These are phyloP conservation scores for Nasua narica DNA, from an alignment of 2,797 vertebrate genomes.

Conservation along the genomic window DNA sequence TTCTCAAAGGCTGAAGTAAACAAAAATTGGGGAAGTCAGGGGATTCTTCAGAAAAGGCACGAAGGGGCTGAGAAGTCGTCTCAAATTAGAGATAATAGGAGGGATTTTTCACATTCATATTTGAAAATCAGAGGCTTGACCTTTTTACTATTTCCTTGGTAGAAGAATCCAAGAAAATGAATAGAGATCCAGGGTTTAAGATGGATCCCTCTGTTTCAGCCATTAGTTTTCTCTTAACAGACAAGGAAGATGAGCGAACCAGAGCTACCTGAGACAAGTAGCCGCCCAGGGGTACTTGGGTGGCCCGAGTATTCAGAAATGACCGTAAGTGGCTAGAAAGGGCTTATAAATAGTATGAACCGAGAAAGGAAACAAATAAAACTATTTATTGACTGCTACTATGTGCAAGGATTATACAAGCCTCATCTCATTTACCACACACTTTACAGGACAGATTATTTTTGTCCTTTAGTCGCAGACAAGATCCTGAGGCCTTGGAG, in stretches of 20 bases:
- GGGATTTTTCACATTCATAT: neutral
- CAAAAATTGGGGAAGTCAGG: neutral
- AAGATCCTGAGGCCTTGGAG: neutral
- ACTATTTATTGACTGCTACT: neutral
- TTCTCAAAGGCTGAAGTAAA: neutral
- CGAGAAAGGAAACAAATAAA: neutral
- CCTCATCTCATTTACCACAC: neutral
- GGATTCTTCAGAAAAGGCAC: neutral
- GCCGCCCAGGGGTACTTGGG: too few species aligned
- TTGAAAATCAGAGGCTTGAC: neutral
- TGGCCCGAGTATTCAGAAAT: neutral
- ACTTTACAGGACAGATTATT: neutral
- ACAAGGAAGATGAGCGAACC: neutral
- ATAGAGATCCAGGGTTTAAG: neutral
- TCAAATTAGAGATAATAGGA: neutral
- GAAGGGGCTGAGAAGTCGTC: neutral
- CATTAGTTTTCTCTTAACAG: neutral
- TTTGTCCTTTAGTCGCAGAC: neutral
- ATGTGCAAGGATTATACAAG: neutral
- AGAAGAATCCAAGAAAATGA: neutral
- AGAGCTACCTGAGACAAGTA: neutral
- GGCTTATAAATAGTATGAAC: neutral
- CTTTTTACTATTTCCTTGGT: neutral
- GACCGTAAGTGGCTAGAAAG: neutral
- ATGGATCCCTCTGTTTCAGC: neutral